A percentile compares a stretch with the other conserved stretches of the same genome.
These are phyloP conservation scores for Caranx melampygus DNA, from an alignment of 2,113 vertebrate genomes.

Conservation along the genomic window DNA sequence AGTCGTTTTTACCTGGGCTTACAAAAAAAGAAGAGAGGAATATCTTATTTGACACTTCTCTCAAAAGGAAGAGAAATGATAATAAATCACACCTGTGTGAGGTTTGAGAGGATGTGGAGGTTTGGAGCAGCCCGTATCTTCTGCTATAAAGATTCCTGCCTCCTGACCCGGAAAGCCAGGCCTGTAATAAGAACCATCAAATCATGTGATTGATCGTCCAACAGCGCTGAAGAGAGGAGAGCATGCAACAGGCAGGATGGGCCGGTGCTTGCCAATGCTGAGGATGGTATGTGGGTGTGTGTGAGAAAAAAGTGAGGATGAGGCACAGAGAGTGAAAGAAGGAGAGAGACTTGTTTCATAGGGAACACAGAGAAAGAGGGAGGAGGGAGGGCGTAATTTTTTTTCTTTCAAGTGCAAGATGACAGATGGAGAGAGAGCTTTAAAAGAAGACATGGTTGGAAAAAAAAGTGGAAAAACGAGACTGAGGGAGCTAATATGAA, in stretches of 20 bases:
- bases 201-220: conserved; percentile 77
- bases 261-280: conserved; percentile 74
- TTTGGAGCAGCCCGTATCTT: conserved; percentile 63
- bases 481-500: conserved; percentile 37
- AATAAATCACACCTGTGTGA: conserved; percentile 76
- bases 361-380: background rate
- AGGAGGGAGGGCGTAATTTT: background rate
- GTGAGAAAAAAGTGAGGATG: conserved; percentile 69
- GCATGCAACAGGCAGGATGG: conserved; percentile 75
- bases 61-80: conserved; percentile 55
- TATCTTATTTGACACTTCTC: conserved; percentile 57
- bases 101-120: conserved; percentile 53
- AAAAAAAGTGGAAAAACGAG: conserved; percentile 21
- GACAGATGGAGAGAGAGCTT: conserved; percentile 60
- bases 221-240: conserved; percentile 41
- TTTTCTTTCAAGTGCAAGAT: conserved; percentile 45
- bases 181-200: conserved; percentile 79
- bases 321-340: conserved; percentile 50
- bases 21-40: background rate
- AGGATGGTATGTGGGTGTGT: conserved; percentile 81
- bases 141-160: conserved; percentile 72
- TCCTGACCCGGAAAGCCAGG: conserved; percentile 73
- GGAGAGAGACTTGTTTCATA: conserved; percentile 58
- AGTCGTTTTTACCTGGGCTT: background rate
- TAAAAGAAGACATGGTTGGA: conserved; percentile 17